phyloP scores from a whole-genome alignment of 2,113 vertebrate genomes.

The Chaetops frenatus region DNA sequence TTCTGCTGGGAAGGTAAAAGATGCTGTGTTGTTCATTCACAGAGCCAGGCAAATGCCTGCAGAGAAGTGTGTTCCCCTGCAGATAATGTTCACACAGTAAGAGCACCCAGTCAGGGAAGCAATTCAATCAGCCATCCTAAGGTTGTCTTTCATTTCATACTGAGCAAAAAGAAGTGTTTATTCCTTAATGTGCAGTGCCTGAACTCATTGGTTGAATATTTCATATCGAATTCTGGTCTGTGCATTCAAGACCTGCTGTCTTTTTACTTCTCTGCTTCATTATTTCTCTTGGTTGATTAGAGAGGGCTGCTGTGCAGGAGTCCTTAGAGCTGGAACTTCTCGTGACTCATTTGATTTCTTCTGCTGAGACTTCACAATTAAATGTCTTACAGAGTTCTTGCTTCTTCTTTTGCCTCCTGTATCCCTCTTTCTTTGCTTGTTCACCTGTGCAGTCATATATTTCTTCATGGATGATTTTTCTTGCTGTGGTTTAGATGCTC shows the following conservation, averaged over 20 bases:
- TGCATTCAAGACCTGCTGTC: conserved; percentile 1
- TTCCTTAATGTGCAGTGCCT: neutral
- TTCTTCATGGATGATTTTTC: conserved; percentile 20
- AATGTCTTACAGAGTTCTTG: conserved; percentile 29
- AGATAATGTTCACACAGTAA: conserved; percentile 37
- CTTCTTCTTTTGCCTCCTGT: conserved; percentile 33
- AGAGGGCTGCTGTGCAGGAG: neutral
- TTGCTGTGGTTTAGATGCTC: neutral
- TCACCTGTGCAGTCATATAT: neutral
- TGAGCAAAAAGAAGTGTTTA: conserved; percentile 29
- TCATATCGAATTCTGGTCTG: neutral
- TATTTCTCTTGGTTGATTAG: conserved; percentile 39
- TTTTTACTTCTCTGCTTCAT: neutral
- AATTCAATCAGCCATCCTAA: conserved; percentile 4
- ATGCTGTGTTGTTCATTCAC: neutral
- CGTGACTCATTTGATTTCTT: conserved; percentile 52
- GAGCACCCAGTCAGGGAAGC: conserved; percentile 1
- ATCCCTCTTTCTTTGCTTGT: neutral
- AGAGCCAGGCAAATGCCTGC: conserved; percentile 7
- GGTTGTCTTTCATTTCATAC: conserved; percentile 20
- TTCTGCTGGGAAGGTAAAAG: neutral
- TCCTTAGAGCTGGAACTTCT: conserved; percentile 40
- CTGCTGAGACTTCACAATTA: conserved; percentile 23
- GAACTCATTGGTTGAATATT: conserved; percentile 5
- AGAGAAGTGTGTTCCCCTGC: conserved; percentile 29